Conservation (phyloP, 2,797 vertebrate species). For the Nannoperca obscura region DNA sequence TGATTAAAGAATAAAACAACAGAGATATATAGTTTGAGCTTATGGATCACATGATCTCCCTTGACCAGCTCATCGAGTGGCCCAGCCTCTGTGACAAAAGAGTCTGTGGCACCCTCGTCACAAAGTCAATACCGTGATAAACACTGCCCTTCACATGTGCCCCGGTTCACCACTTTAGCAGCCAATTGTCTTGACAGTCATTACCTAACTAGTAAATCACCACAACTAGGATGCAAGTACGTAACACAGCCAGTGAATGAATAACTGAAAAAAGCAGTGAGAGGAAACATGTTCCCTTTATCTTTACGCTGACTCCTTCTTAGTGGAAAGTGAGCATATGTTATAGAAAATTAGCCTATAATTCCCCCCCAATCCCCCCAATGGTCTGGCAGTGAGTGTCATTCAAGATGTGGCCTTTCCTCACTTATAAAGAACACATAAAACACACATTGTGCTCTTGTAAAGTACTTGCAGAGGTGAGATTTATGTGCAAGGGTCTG, state of each 20-base stretch:
- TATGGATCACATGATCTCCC: slow-evolving; percentile 12
- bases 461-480: slow-evolving; percentile 82
- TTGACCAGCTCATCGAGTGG: slow-evolving; percentile 1
- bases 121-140: slow-evolving; percentile 88
- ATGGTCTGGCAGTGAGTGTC: slow-evolving; percentile 74
- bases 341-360: slow-evolving; percentile 79
- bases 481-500: slow-evolving; percentile 80
- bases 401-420: slow-evolving; percentile 84
- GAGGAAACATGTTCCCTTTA: slow-evolving; percentile 57
- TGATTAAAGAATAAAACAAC: not conserved
- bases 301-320: slow-evolving; percentile 68
- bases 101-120: slow-evolving; percentile 80
- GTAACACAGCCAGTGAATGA: slow-evolving; percentile 62
- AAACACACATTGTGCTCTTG: slow-evolving; percentile 84
- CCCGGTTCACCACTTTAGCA: slow-evolving; percentile 87
- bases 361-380: slow-evolving; percentile 44
- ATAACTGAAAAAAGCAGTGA: slow-evolving; percentile 53
- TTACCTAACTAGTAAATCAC: slow-evolving; percentile 89
- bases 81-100: slow-evolving; percentile 79
- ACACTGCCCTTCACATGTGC: slow-evolving; percentile 81
- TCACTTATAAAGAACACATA: slow-evolving; percentile 84
- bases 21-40: not conserved
- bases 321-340: slow-evolving; percentile 78
- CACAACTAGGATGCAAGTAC: slow-evolving; percentile 78
- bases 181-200: slow-evolving; percentile 88